Conservation (phyloP, 2,113 vertebrate genomes). For the Hystrix brachyura region DNA sequence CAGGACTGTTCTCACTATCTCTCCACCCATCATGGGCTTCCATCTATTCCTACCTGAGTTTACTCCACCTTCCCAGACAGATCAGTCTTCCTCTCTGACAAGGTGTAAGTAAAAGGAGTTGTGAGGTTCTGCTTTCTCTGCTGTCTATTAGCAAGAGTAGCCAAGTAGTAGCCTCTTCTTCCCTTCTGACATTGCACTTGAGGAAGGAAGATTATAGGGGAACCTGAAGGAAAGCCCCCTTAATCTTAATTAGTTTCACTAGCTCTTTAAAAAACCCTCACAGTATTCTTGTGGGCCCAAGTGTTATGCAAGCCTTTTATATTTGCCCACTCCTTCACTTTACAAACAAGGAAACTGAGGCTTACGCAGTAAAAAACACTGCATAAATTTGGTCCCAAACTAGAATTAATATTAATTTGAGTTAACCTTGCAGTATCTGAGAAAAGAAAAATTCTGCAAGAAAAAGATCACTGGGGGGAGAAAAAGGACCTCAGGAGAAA, state of each 20-base stretch:
- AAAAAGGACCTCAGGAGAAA: conserved; percentile 76
- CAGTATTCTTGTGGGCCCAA: neutral
- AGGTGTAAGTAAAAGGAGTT: neutral
- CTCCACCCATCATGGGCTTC: neutral
- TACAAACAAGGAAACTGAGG: conserved; percentile 61
- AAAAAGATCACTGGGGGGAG: conserved; percentile 63
- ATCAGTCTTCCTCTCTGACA: neutral
- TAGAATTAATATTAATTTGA: conserved; percentile 42
- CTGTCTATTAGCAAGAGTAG: neutral
- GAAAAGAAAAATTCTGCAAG: conserved; percentile 29
- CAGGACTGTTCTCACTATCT: neutral
- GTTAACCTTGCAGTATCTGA: conserved; percentile 45
- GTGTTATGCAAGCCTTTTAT: neutral
- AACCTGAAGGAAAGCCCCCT: neutral
- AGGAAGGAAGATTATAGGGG: neutral
- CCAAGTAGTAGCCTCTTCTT: no score
- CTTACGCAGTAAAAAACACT: neutral
- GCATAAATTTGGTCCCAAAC: neutral
- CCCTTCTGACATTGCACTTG: neutral
- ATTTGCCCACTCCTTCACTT: neutral
- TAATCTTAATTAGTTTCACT: conserved; percentile 5
- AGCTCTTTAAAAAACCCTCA: neutral
- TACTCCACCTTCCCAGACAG: neutral
- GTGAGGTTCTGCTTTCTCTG: neutral
- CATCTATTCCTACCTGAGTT: neutral